Evolutionary conservation across 2,113 vertebrate genomes (phyloP).

Genomic region (Chionodraco myersi): DNA sequence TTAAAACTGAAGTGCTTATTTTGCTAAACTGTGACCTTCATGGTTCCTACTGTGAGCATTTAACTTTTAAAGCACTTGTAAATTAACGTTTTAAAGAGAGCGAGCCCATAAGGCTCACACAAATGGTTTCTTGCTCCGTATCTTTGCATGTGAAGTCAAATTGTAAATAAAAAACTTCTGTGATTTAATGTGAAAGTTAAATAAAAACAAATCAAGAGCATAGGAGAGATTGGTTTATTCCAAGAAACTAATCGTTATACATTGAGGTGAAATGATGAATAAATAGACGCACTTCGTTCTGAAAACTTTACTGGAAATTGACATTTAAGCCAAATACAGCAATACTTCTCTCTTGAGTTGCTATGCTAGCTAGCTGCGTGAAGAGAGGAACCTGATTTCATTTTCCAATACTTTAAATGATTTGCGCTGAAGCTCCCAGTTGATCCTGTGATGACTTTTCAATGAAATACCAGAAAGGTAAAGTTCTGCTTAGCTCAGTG

Average conservation of each 20-base stretch:
- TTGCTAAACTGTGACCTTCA: conserved; percentile 1
- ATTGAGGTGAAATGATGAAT: conserved; percentile 63
- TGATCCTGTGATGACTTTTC: not conserved
- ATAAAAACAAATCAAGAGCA: conserved; percentile 44
- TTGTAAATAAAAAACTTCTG: conserved; percentile 42
- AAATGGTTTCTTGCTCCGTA: no score
- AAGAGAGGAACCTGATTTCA: not conserved
- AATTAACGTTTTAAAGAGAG: conserved; percentile 61
- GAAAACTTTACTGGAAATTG: conserved; percentile 42
- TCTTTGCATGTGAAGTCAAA: conserved; percentile 30
- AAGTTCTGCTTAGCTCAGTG: not conserved
- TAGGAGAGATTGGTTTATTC: conserved; percentile 68
- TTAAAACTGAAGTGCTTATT: conserved; percentile 51
- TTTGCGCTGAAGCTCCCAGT: conserved; percentile 8
- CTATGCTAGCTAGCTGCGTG: conserved; percentile 31
- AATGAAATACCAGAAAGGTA: not conserved
- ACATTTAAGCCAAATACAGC: conserved; percentile 49
- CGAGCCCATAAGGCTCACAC: not conserved
- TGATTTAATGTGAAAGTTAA: not conserved
- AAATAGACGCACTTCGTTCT: conserved; percentile 57
- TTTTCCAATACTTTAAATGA: not conserved
- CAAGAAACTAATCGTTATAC: conserved; percentile 55
- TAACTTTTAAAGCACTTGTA: conserved; percentile 64
- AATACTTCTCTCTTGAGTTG: conserved; percentile 2
- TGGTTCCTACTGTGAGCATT: conserved; percentile 28